Evolutionary conservation across 2,797 vertebrate species (phyloP), one percentile per base, ranked within the genome.

Genomic region (Meda fulgida): DNA sequence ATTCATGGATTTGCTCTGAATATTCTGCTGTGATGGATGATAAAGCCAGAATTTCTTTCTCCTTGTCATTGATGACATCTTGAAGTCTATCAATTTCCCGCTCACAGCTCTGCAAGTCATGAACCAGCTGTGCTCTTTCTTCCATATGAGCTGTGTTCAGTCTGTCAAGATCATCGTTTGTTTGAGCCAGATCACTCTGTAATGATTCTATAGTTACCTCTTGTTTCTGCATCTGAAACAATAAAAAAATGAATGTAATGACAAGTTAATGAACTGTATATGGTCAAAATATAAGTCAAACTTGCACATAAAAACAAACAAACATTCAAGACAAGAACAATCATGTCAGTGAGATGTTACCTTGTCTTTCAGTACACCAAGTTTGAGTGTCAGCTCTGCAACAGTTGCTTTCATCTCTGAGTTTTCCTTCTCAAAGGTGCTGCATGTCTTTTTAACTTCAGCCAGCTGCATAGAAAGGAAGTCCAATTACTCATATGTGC

Each of bases 41-140:
- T 38, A 98, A 91, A 18, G 87, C 80, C 0, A 92, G 90, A 46
- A 97, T 93, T 88, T 97, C 96, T 82, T 93, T 96, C 80, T 97
- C 97, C 88, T 96, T 97, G 71, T 97, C 97, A 71, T 88, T 29
- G 87, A 98, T 83, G 0, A 85, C 3, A 29, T 98, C 97, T 91
- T 94, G 97, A 1, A 98, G 95, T 71, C 90, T 91, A 85, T 98
- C 97, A 0, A 97, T 96, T 89, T 97, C 96, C 80, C 97, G 94
- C 90, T 98, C 97, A n/a, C 97, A 90, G 91, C 95, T 95, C 85
- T 98, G 97, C 0, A 98, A 95, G 85, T 97, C 96, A 31, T 97
- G 95, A 89, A 98, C 97, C 82, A 98, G 96, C 31, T 97, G 96
- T 10, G 96, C 95, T 85, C 97, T 94, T 81, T 98, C 97, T 82